phyloP scores from a whole-genome alignment of 2,888 invertebrate species.

The Hedychridium roseum region DNA sequence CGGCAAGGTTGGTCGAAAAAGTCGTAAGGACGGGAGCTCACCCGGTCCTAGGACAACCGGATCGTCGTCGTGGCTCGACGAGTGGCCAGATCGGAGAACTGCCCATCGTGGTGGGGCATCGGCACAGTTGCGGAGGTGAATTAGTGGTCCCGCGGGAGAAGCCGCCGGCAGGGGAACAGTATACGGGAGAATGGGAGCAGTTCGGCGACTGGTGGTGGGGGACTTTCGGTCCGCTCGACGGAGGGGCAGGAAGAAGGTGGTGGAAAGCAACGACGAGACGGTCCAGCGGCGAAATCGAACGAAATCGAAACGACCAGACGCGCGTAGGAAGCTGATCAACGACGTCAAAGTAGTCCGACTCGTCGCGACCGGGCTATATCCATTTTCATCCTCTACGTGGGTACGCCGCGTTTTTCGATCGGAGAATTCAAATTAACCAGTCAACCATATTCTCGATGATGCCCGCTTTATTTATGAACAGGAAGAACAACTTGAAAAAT shows the following conservation, averaged over 20 bases:
- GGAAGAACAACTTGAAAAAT: too few relatives aligned
- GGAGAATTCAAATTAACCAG: too few relatives aligned
- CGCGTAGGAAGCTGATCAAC: background rate
- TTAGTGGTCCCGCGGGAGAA: slow-evolving; percentile 35
- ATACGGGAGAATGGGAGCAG: slow-evolving; percentile 45
- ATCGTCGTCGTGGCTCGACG: slow-evolving; percentile 22
- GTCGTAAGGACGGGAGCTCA: slow-evolving; percentile 18
- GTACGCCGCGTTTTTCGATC: too few relatives aligned
- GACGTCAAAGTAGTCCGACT: background rate
- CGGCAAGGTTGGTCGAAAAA: slow-evolving; percentile 9
- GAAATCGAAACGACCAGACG: background rate
- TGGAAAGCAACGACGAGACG: slow-evolving; percentile 7
- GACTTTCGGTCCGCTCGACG: slow-evolving; percentile 27
- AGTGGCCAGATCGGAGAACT: slow-evolving; percentile 15
- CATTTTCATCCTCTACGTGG: too few relatives aligned
- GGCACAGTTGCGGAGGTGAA: slow-evolving; percentile 50
- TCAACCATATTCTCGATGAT: too few relatives aligned
- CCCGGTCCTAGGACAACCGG: slow-evolving; percentile 43
- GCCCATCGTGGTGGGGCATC: slow-evolving; percentile 22
- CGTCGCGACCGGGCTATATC: too few relatives aligned
- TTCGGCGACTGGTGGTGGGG: slow-evolving; percentile 32
- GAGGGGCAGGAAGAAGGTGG: slow-evolving; percentile 8
- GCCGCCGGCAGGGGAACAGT: background rate
- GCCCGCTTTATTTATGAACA: too few relatives aligned
- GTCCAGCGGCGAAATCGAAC: slow-evolving; percentile 12